phyloP scores from a whole-genome alignment of 2,888 invertebrate genomes.

The Cryptophagus acutangulus region DNA sequence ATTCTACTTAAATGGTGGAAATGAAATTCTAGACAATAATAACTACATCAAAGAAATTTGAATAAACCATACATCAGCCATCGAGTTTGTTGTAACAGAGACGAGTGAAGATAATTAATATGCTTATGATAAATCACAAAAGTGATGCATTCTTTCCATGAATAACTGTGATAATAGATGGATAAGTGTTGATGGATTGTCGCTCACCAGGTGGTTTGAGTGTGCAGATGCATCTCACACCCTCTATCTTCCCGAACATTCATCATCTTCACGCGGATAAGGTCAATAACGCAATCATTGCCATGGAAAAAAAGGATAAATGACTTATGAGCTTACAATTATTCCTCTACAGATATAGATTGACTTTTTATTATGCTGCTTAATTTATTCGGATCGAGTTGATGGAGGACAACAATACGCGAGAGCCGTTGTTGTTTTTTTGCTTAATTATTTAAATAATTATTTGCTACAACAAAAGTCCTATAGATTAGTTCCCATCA shows the following conservation, averaged over 20 bases:
- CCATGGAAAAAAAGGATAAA: conserved; percentile 7
- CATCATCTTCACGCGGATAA: conserved; percentile 40
- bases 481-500: conserved; percentile 9
- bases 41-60: conserved; percentile 16
- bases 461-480: not conserved
- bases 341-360: conserved; percentile 15
- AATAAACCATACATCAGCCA: conserved; percentile 26
- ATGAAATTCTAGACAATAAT: conserved; percentile 2
- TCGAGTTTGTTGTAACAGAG: conserved; percentile 15
- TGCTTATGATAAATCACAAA: conserved; percentile 17
- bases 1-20: no score
- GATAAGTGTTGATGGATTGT: conserved; percentile 40
- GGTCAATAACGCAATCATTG: conserved; percentile 20
- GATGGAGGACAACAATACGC: conserved; percentile 2
- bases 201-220: conserved; percentile 37
- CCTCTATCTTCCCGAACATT: conserved; percentile 34
- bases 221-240: conserved; percentile 31
- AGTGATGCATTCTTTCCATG: conserved; percentile 24
- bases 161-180: conserved; percentile 27
- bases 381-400: conserved; percentile 4
- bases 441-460: no score
- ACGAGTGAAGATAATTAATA: conserved; percentile 24
- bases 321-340: conserved; percentile 12
- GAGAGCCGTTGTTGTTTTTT: not conserved
- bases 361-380: conserved; percentile 13